These are phyloP conservation scores for Palythoa grandis DNA, from an alignment of 92 coral and sea anemone species.

Conservation along the genomic window DNA sequence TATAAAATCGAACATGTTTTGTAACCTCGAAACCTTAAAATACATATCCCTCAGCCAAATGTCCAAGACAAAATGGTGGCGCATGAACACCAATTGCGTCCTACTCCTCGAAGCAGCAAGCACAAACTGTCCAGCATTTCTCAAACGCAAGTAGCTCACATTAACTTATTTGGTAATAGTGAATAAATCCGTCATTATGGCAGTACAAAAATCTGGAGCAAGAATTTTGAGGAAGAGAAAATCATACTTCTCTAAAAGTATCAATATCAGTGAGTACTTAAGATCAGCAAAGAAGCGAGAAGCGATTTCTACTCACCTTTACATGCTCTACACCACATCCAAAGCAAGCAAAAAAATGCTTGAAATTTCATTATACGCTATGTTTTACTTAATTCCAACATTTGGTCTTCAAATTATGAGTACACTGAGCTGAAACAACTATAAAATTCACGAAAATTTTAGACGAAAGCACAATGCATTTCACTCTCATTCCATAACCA, in stretches of 20 bases:
- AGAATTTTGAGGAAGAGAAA: not conserved
- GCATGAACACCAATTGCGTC: not conserved
- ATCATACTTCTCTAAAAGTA: not conserved
- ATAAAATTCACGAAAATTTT: constrained; percentile 34
- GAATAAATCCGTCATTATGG: not conserved
- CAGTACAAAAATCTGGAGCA: not conserved
- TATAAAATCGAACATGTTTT: not conserved
- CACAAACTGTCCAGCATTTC: not conserved
- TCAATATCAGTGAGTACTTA: constrained; percentile 28
- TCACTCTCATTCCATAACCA: constrained; percentile 44
- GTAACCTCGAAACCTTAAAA: not conserved
- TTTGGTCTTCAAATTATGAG: constrained; percentile 29
- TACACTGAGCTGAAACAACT: constrained; percentile 29
- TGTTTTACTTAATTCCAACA: constrained; percentile 69
- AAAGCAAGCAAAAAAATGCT: constrained; percentile 79
- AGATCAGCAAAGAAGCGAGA: not conserved
- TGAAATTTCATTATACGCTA: constrained; percentile 82
- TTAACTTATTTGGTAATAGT: not conserved
- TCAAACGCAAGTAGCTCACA: not conserved
- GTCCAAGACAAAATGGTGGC: constrained; percentile 44
- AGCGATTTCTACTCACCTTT: constrained; percentile 62
- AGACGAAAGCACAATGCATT: constrained; percentile 43
- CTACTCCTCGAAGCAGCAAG: not conserved
- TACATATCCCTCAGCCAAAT: not conserved
- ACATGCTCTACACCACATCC: constrained; percentile 58